Evolutionary conservation across 2,113 vertebrate species (phyloP), one percentile per base, ranked within the genome.

Genomic region (Callopanchax toddi): DNA sequence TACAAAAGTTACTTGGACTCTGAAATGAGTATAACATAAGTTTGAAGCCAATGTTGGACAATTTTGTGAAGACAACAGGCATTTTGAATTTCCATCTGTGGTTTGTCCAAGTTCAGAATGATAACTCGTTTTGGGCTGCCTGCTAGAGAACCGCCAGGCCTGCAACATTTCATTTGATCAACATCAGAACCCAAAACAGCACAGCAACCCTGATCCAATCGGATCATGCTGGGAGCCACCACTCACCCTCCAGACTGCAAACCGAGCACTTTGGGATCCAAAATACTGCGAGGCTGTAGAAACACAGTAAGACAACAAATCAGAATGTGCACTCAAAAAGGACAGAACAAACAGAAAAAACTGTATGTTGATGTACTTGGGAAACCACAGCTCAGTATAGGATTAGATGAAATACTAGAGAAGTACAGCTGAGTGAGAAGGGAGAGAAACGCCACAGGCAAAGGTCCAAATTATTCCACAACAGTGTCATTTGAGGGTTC

Each of bases 201-300:
- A n/a, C n/a, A n/a, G n/a, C n/a, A n/a, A n/a, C n/a, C n/a, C n/a
- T n/a, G n/a, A n/a, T n/a, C n/a, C n/a, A 72, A 71, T n/a, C 11
- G 52, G 77, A 74, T 67, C 46, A 62, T 50, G 50, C 67, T 59
- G 40, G 32, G 39, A 78, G 67, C 64, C 43, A 58, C 46, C 64
- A 90, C 89, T 90, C 83, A 91, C 89, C 89, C 89, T 67, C 76
- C 87, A 52, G 86, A 50, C 82, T 91, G 89, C 78, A 91, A 83
- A 51, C 88, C 88, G 6, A 90, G 87, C 66, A 91, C 1, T 86
- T 88, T 90, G 71, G 87, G 87, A 82, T 91, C 89, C 84, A 91
- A 83, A 82, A 89, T 17, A 74, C 85, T 86, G 51, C 77, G 81
- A 67, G 87, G 83, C 89, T 91, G 82, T 45, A 60, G 55, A 73